phyloP scores from a whole-genome alignment of 1,140 invertebrate species.

The Platyscapa corneri region DNA sequence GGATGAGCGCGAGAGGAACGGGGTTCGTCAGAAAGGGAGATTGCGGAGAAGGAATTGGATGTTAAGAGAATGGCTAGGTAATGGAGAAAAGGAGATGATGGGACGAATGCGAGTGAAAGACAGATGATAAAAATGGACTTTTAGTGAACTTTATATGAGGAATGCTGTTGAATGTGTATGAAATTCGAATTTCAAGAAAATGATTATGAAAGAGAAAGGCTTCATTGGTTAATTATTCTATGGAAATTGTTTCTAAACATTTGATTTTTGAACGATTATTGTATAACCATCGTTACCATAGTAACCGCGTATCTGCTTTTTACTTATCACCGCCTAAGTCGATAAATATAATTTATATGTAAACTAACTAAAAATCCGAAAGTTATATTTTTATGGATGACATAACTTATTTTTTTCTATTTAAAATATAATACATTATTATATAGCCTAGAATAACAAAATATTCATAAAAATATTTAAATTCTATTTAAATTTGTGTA shows the following conservation, averaged over 20 bases:
- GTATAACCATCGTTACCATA: neutral
- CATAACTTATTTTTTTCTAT: too few species aligned
- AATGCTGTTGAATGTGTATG: conserved; percentile 10
- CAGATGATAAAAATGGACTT: conserved; percentile 47
- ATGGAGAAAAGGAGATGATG: conserved; percentile 47
- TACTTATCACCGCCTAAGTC: too few species aligned
- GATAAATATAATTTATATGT: too few species aligned
- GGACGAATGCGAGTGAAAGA: conserved; percentile 17
- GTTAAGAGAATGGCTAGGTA: conserved; percentile 36
- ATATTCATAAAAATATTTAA: too few species aligned
- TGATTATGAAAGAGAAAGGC: neutral
- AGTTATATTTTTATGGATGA: too few species aligned
- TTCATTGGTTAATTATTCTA: neutral
- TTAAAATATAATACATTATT: too few species aligned
- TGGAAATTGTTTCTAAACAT: neutral
- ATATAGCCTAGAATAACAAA: too few species aligned
- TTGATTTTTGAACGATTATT: neutral
- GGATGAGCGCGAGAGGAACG: conserved; percentile 25
- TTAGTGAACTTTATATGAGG: conserved; percentile 48
- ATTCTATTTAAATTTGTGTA: too few species aligned
- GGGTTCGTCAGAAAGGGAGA: conserved; percentile 45
- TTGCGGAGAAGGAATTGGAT: conserved; percentile 53
- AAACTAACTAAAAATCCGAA: too few species aligned
- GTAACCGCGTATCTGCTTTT: neutral
- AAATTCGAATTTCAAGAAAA: conserved; percentile 28